phyloP scores from a whole-genome alignment of 2,888 invertebrate species.

The Rhabditoides inermis region DNA sequence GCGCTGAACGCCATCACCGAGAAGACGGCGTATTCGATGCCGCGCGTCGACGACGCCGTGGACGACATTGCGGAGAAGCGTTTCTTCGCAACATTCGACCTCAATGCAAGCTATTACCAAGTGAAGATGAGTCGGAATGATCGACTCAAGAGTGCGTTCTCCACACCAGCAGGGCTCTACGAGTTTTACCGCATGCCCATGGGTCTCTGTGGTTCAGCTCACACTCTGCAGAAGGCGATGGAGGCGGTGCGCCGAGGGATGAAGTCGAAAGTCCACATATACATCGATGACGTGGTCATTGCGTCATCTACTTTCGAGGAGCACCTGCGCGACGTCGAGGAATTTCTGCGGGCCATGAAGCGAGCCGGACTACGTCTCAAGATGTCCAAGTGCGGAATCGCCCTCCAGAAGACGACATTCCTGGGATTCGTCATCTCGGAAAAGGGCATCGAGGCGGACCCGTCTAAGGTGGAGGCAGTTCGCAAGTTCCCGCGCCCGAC shows the following conservation, averaged over 20 bases:
- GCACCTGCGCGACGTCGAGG: slow-evolving; percentile 21
- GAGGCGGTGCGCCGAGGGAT: not conserved
- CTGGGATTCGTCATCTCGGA: slow-evolving; percentile 20
- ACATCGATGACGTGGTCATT: slow-evolving; percentile 25
- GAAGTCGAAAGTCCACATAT: slow-evolving; percentile 8
- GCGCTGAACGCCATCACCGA: too few species aligned
- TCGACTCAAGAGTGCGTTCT: slow-evolving; percentile 21
- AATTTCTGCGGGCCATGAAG: slow-evolving; percentile 11
- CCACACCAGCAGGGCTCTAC: slow-evolving; percentile 14
- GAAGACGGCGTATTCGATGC: too few species aligned
- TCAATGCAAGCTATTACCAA: slow-evolving; percentile 20
- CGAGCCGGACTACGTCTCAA: slow-evolving; percentile 16
- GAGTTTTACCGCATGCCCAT: slow-evolving; percentile 24
- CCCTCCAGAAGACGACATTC: slow-evolving; percentile 15
- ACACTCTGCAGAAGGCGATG: slow-evolving; percentile 16
- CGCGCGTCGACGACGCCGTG: too few species aligned
- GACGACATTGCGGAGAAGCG: slow-evolving; percentile 8
- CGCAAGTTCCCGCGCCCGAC: slow-evolving; percentile 10
- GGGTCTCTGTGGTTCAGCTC: slow-evolving; percentile 17
- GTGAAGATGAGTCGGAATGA: slow-evolving; percentile 12
- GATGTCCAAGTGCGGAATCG: slow-evolving; percentile 20
- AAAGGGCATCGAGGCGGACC: slow-evolving; percentile 22
- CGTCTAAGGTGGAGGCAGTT: slow-evolving; percentile 13
- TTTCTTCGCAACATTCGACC: slow-evolving; percentile 18
- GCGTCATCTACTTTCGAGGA: slow-evolving; percentile 11